phyloP scores from a whole-genome alignment of 2,888 invertebrate genomes.

The Erynnis tages region DNA sequence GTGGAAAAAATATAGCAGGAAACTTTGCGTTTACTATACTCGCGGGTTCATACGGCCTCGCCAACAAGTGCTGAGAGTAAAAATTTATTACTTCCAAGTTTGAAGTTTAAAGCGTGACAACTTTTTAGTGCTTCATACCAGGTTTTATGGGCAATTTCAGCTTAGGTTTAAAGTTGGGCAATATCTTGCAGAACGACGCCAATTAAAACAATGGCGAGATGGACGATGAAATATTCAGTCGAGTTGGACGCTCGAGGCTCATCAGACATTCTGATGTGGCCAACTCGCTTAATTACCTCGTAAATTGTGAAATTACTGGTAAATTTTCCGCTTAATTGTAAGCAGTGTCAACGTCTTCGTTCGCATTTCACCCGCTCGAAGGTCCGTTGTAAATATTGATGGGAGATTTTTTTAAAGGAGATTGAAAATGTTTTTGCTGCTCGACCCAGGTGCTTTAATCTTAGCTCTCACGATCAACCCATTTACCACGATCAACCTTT shows the following conservation, averaged over 20 bases:
- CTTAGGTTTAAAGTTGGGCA: conserved; percentile 23
- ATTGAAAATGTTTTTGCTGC: too few species aligned
- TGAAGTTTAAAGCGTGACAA: conserved; percentile 9
- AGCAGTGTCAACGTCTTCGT: too few species aligned
- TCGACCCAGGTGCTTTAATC: too few species aligned
- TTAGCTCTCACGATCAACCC: too few species aligned
- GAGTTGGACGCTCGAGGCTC: not conserved
- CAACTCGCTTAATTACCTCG: conserved; percentile 1
- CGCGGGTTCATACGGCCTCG: conserved; percentile 11
- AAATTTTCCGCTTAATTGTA: conserved; percentile 2
- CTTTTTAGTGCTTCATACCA: conserved; percentile 12
- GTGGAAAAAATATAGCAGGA: conserved; percentile 1
- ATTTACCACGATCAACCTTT: too few species aligned
- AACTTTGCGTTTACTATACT: conserved; percentile 21
- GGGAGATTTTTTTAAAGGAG: too few species aligned
- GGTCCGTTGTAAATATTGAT: too few species aligned
- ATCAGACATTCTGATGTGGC: conserved; percentile 11
- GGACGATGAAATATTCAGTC: conserved; percentile 21
- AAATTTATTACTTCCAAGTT: conserved; percentile 15
- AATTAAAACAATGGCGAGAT: conserved; percentile 13
- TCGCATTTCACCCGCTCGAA: too few species aligned
- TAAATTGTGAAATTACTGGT: not conserved
- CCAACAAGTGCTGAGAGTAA: not conserved
- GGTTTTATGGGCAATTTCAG: conserved; percentile 23
- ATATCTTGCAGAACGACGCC: conserved; percentile 7